These are phyloP conservation scores for Habropoda laboriosa DNA, from an alignment of 1,140 invertebrate genomes.

Conservation along the genomic window DNA sequence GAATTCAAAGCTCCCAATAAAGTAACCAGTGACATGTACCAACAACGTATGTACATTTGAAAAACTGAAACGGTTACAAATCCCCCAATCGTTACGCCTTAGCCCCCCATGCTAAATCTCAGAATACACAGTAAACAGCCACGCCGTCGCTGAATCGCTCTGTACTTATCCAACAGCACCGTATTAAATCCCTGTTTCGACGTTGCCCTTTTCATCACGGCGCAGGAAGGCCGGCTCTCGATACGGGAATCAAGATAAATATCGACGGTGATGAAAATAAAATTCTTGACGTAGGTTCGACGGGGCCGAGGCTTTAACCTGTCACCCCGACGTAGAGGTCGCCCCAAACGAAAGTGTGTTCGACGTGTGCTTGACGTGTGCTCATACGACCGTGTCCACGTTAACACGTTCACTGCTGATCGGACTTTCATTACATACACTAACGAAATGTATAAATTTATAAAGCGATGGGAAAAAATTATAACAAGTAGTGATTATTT, in stretches of 20 bases:
- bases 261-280: conserved; percentile 71
- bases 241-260: conserved; percentile 63
- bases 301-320: conserved; percentile 50
- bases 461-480: too few species aligned
- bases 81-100: too few species aligned
- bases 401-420: too few species aligned
- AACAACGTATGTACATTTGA: too few species aligned
- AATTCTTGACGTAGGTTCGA: conserved; percentile 69
- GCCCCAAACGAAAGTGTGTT: background rate
- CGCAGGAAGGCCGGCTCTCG: conserved; percentile 18
- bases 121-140: background rate
- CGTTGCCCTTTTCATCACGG: conserved; percentile 51
- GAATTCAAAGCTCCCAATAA: too few species aligned
- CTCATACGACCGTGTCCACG: conserved; percentile 1
- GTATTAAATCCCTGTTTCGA: conserved; percentile 61
- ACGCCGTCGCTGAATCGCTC: background rate
- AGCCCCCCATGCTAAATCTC: too few species aligned
- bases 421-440: too few species aligned
- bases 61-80: too few species aligned
- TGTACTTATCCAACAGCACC: conserved; percentile 57
- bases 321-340: conserved; percentile 29
- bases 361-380: too few species aligned
- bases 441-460: too few species aligned
- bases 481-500: too few species aligned
- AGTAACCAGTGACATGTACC: too few species aligned